Base-by-base conservation (phyloP, 2,888 invertebrate species). In the Drosophila mayaguana region DNA sequence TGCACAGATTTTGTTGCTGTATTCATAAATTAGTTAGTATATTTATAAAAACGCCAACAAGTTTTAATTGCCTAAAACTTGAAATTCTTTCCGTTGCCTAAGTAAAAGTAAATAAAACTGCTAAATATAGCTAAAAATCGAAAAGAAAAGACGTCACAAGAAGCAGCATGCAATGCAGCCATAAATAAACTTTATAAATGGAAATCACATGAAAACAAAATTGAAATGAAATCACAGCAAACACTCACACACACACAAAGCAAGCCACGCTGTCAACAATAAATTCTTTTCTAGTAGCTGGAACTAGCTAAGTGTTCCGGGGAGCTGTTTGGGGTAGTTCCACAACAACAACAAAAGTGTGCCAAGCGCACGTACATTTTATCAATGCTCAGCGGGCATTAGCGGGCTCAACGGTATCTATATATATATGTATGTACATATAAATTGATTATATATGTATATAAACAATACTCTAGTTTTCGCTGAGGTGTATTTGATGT, bases 141-240 rank as follows among this genome's bases (percentile, higher is more conserved):
- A 18, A 59, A 36, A 59, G 57, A 51, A 76, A 65, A 72, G 63
- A 76, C 77, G 72, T 71, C 73, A 67, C 20, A 50, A 8, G 43
- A 55, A 65, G 51, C 25, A 40, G 40, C 40, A 7, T 66, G 80
- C 69, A 60, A 42, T 22, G 57, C 63, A 54, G 34, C 70, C 80
- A 79, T 80, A 80, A 80, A 80, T 80, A 80, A 80, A 82, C 71
- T 55, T 65, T 72, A 66, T 78, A 69, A 78, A 80, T 78, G 66
- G 68, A 81, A 80, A 70, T 46, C 55, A 51, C 50, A 55, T 20
- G 34, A 55, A 57, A 63, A 16, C 20, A 28, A 53, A 63, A 45
- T 57, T 46, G 45, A 28, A 80, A n/a, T 61, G 7, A 60, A 65
- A 74, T 55, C 72, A 60, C 55, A 56, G 54, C 43, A 45, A 32